phyloP scores from a whole-genome alignment of 1,140 invertebrate species.

The Araneus ventricosus region DNA sequence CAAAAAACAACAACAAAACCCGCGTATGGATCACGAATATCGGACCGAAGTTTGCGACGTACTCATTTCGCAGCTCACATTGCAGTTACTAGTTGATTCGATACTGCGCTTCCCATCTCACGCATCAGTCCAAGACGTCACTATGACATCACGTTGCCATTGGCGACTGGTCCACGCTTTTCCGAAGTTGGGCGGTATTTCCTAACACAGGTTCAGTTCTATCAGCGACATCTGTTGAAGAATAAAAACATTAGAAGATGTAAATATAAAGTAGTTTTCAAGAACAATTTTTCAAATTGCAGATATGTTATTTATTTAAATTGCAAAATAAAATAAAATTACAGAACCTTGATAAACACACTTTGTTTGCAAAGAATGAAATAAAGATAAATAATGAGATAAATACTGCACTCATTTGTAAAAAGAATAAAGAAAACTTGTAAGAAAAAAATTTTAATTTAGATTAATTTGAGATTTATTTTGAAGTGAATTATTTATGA shows the following conservation, averaged over 20 bases:
- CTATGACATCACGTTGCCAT: slow-evolving; percentile 55
- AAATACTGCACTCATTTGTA: not conserved
- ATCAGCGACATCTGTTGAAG: slow-evolving; percentile 24
- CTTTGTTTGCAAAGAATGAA: not conserved
- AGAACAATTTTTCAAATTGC: too few relatives aligned
- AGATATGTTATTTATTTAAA: too few relatives aligned
- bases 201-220: too few relatives aligned
- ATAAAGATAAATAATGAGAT: not conserved
- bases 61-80: slow-evolving; percentile 23
- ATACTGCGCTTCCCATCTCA: slow-evolving; percentile 21
- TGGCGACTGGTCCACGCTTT: slow-evolving; percentile 61
- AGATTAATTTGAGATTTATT: too few relatives aligned
- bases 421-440: not conserved
- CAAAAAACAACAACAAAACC: slow-evolving; percentile 64
- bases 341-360: not conserved
- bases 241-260: not conserved
- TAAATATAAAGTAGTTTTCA: not conserved
- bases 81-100: slow-evolving; percentile 52
- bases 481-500: too few relatives aligned
- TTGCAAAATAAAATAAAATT: not conserved
- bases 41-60: slow-evolving; percentile 54
- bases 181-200: not conserved
- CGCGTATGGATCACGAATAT: not conserved
- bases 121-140: not conserved
- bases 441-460: too few relatives aligned